Evolutionary conservation across 1,140 invertebrate genomes (phyloP).

Genomic region (Vollenhovia emeryi): DNA sequence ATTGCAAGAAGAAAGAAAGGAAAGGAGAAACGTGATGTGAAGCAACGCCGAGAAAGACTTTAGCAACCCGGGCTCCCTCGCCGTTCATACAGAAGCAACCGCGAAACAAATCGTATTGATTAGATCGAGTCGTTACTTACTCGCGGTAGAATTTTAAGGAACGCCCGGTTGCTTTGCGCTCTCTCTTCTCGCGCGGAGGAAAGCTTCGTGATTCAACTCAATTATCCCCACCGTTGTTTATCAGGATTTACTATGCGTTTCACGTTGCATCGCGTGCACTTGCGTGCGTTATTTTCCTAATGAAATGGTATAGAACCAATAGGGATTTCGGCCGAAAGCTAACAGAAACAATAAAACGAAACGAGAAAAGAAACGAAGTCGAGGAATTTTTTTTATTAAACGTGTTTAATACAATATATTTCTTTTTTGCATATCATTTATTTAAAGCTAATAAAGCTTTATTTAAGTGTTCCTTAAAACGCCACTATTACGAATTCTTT

Average conservation of each 20-base stretch:
- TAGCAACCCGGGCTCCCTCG: background rate
- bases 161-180: conserved; percentile 39
- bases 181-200: conserved; percentile 33
- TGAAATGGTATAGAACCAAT: background rate
- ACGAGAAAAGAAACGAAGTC: background rate
- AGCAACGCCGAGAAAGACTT: conserved; percentile 5
- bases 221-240: conserved; percentile 38
- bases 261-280: conserved; percentile 30
- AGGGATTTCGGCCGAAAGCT: background rate
- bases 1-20: conserved; percentile 29
- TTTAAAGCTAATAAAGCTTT: background rate
- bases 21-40: conserved; percentile 58
- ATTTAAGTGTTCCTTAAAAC: background rate
- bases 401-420: background rate
- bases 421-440: background rate
- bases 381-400: background rate
- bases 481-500: background rate
- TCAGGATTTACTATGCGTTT: background rate
- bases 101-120: conserved; percentile 72
- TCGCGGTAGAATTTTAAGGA: conserved; percentile 60
- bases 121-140: conserved; percentile 71
- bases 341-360: background rate
- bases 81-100: conserved; percentile 45
- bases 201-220: conserved; percentile 57
- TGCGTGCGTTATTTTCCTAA: conserved; percentile 2